Base-by-base conservation (phyloP, 2,797 vertebrate species). In the Macropodus opercularis region DNA sequence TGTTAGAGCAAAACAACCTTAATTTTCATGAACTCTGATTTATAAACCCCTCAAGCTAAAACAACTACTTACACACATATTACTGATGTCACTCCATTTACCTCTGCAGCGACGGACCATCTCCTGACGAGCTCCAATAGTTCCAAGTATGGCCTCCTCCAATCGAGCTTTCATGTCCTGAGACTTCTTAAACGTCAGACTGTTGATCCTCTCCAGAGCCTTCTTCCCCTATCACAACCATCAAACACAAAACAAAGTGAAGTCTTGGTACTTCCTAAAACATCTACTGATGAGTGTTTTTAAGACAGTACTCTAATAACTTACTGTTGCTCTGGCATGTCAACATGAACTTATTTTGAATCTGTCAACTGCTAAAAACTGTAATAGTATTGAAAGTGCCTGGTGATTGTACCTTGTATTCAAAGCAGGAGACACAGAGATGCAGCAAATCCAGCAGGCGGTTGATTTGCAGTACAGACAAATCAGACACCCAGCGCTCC, bases 121-220 rank as follows among this genome's bases (percentile, higher is more conserved):
- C 87, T 97, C 96, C 68, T 96, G 96, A 0, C 96, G 93, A 0
- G 96, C 96, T 2, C 96, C 95, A 0, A 95, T 94, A 39, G 94
- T 96, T 17, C 95, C 96, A 51, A 97, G 81, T 38, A 97, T 96
- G 80, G 95, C 95, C 73, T 97, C 95, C 79, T 97, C 96, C 19
- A 97, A 90, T 2, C 95, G 91, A 0, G 96, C 96, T 72, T 95
- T 97, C 96, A 97, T 97, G 82, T 97, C 96, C 76, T 96, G 94
- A 3, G 95, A 97, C 84, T 97, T 97, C 85, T 96, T 96, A 85
- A 96, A 97, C 0, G 95, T 96, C 76, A 97, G 85, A 77, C 95
- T 97, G 85, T 96, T 97, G 83, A 96, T 95, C 24, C 95, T 92
- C 75, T 97, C 93, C 56, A 96, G 92, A 47, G 93, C 42, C 55